Conservation (phyloP, 2,113 vertebrate genomes). For the Rhinogobius similis region DNA sequence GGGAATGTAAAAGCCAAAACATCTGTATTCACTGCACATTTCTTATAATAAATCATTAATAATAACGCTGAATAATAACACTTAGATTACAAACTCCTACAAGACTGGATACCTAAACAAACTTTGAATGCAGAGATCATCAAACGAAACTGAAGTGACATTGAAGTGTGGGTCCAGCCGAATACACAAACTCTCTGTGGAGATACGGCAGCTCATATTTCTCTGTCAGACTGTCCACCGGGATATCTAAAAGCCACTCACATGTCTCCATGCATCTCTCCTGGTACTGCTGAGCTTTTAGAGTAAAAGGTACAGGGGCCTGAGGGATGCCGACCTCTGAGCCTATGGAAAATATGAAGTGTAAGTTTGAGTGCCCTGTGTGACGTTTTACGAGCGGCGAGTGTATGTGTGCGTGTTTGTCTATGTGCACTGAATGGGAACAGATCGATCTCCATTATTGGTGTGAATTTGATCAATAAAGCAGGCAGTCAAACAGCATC, state of each 20-base stretch:
- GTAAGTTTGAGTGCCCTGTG: conserved; percentile 43
- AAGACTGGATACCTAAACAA: background rate
- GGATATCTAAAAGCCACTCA: conserved; percentile 70
- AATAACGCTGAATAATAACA: background rate
- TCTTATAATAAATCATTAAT: background rate
- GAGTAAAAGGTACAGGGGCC: conserved; percentile 61
- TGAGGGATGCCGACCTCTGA: conserved; percentile 54
- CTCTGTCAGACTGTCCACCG: conserved; percentile 55
- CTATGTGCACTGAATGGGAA: conserved; percentile 8
- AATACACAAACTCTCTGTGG: conserved; percentile 18
- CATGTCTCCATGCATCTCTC: conserved; percentile 53
- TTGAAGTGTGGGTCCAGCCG: conserved; percentile 10
- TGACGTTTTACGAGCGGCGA: background rate
- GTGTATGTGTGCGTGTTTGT: background rate
- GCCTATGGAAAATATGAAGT: conserved; percentile 52
- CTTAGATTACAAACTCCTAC: background rate
- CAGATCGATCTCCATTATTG: conserved; percentile 50
- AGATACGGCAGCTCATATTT: conserved; percentile 46
- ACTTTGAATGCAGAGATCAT: background rate
- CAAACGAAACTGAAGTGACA: conserved; percentile 1
- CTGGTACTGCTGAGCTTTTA: conserved; percentile 64
- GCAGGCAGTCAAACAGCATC: conserved; percentile 16
- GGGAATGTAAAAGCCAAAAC: background rate
- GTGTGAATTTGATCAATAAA: conserved; percentile 51
- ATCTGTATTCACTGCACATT: background rate